Conservation (phyloP, 2,888 invertebrate genomes). For the Trachelus stipa region DNA sequence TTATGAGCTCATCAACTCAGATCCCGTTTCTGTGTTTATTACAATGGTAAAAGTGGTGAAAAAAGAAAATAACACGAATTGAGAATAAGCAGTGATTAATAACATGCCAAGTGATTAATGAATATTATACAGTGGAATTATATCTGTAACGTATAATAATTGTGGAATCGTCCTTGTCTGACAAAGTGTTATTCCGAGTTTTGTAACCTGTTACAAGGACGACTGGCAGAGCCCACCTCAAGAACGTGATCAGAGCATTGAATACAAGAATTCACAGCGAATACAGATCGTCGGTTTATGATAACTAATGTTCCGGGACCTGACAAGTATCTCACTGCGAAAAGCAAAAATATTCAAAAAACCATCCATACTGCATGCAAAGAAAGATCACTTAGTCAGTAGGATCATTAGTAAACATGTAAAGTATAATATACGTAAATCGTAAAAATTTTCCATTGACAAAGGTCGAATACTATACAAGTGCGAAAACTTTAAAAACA, state of each 20-base stretch:
- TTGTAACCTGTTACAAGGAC: conserved; percentile 39
- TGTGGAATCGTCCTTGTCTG: neutral
- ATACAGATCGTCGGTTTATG: conserved; percentile 39
- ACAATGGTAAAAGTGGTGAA: neutral
- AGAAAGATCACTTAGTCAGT: neutral
- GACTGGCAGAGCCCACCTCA: conserved; percentile 9
- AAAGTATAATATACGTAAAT: neutral
- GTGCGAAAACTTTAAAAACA: neutral
- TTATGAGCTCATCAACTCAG: neutral
- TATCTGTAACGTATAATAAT: neutral
- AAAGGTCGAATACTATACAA: neutral
- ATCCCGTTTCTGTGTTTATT: neutral
- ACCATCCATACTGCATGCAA: neutral
- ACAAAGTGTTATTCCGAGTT: conserved; percentile 29
- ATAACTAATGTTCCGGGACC: conserved; percentile 9
- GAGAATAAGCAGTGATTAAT: neutral
- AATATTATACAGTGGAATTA: neutral
- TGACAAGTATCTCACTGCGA: neutral
- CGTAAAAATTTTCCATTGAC: neutral
- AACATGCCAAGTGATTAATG: neutral
- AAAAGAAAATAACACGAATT: neutral
- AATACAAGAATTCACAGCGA: conserved; percentile 41
- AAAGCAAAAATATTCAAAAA: neutral
- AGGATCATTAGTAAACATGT: neutral
- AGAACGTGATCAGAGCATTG: conserved; percentile 26